Percentiles rank a stretch among this genome's conserved stretches.
Evolutionary conservation across 2,888 invertebrate species (phyloP).

Genomic region (Plebejus anna): DNA sequence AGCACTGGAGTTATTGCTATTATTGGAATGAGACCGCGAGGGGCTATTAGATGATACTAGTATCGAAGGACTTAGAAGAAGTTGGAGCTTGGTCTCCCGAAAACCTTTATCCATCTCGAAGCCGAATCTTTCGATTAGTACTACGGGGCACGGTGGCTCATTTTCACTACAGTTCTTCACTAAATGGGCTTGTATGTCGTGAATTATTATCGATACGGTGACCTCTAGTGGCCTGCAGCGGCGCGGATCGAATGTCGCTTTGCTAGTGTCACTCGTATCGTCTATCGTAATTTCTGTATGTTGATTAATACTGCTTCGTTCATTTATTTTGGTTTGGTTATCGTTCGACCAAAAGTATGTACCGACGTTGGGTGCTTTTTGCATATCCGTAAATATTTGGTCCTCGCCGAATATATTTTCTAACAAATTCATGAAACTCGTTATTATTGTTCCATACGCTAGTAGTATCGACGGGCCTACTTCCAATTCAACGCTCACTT

Average conservation of each 20-base stretch:
- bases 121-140: conserved; percentile 93
- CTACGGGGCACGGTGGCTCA: conserved; percentile 94
- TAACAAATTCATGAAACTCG: conserved; percentile 93
- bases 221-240: conserved; percentile 94
- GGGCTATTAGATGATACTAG: conserved; percentile 88
- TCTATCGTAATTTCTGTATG: conserved; percentile 82
- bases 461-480: conserved; percentile 95
- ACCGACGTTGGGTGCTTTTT: conserved; percentile 79
- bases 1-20: conserved; percentile 53
- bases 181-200: conserved; percentile 97
- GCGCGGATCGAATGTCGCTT: conserved; percentile 89
- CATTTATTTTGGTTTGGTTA: conserved; percentile 58
- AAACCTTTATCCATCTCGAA: conserved; percentile 98
- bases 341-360: conserved; percentile 65
- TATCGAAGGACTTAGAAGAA: conserved; percentile 93
- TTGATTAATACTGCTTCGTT: conserved; percentile 66
- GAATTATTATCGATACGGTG: conserved; percentile 94
- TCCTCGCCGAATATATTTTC: conserved; percentile 99
- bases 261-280: conserved; percentile 80
- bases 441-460: conserved; percentile 94
- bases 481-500: conserved; percentile 94
- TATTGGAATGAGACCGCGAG: conserved; percentile 78
- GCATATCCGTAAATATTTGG: conserved; percentile 96
- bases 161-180: conserved; percentile 94
- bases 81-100: conserved; percentile 94